Base-by-base conservation (phyloP, 2,888 invertebrate species). In the Acronicta psi region DNA sequence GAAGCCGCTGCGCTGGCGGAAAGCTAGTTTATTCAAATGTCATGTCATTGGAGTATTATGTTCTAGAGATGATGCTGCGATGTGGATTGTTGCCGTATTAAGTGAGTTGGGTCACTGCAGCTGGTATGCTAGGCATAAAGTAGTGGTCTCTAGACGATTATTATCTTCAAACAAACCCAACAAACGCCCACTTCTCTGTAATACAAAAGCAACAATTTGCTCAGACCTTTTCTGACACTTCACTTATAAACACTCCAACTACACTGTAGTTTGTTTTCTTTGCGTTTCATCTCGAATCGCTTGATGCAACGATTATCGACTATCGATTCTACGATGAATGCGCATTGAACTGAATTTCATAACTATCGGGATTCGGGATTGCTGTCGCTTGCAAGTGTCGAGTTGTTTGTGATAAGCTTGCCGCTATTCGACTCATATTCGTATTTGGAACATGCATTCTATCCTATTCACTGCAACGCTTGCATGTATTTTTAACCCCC, bases 261-360 rank as follows among this genome's bases (percentile, higher is more conserved):
- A 20, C 43, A 42, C 13, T 17, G 16, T 16, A 36, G 29, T 31
- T 31, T 43, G 50, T 40, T 50, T 44, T 45, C 29, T 36, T 42
- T 31, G 7, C 49, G 5, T 17, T 57, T 53, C 18, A 29, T 42
- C 45, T 50, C 41, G 38, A 68, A 52, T 62, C 43, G 45, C 58
- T 73, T 25, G 38, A 50, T 54, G 46, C 63, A 56, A 41, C 47
- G 42, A 50, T 41, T 68, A 50, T 38, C n/a, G n/a, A n/a, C n/a
- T 64, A 60, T 71, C 54, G 61, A 41, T 65, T 71, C 47, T 17
- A 17, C 14, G 11, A 41, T 47, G 41, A 67, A 63, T 57, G 57
- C 46, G 51, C 49, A 45, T 41, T 57, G 54, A 54, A 59, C 45
- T 45, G 40, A 38, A 42, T 17, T 49, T 25, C 3, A 59, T 58